A percentile compares a stretch with the other conserved stretches of the same genome.
phyloP scores from a whole-genome alignment of 64 coral and sea anemone genomes.

The Dendronephthya gigantea region DNA sequence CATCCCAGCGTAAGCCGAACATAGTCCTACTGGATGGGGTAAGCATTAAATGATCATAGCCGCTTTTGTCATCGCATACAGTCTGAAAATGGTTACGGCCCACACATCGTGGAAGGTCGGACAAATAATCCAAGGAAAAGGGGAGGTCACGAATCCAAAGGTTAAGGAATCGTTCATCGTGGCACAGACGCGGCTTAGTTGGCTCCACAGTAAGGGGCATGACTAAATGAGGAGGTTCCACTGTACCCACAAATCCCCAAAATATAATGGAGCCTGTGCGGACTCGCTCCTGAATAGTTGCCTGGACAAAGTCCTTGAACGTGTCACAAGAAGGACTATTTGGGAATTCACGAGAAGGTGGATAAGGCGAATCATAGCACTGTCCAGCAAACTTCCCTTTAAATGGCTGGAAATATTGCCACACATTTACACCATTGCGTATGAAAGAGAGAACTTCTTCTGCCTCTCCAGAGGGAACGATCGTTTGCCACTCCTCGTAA shows the following conservation, averaged over 20 bases:
- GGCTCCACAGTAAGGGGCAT: neutral
- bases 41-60: neutral
- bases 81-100: neutral
- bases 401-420: neutral
- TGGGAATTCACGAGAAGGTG: neutral
- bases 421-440: neutral
- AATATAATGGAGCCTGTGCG: neutral
- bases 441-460: neutral
- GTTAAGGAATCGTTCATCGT: neutral
- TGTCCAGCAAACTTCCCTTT: constrained; percentile 1
- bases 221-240: neutral
- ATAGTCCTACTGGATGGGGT: constrained; percentile 4
- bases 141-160: neutral
- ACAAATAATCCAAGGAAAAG: neutral
- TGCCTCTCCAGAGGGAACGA: neutral
- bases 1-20: neutral
- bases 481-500: neutral
- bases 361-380: neutral
- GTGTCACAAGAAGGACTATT: neutral
- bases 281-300: neutral
- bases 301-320: neutral
- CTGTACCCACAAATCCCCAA: neutral
- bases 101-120: neutral
- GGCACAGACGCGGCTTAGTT: neutral
- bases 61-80: neutral